Percentiles rank a stretch among this genome's conserved stretches.
Evolutionary conservation across 2,888 invertebrate species (phyloP).

Genomic region (Lasioglossum morio): DNA sequence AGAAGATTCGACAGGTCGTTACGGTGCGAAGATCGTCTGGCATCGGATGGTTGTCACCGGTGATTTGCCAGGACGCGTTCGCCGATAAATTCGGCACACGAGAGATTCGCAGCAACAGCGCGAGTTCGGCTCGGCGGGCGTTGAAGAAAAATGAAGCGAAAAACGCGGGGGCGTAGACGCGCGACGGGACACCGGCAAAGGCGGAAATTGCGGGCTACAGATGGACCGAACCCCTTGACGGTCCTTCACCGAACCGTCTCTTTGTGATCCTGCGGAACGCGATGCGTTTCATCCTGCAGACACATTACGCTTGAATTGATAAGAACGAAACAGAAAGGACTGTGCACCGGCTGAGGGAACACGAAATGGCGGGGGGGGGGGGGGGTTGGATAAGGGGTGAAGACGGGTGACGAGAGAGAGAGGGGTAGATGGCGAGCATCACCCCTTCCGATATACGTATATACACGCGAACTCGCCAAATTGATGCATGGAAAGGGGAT

Average conservation of each 20-base stretch:
- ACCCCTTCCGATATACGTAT: conserved; percentile 52
- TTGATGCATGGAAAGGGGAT: conserved; percentile 71
- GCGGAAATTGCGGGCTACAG: conserved; percentile 62
- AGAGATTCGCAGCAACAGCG: background rate
- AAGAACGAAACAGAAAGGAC: conserved; percentile 61
- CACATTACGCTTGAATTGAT: conserved; percentile 70
- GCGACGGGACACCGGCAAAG: conserved; percentile 38
- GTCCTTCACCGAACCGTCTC: conserved; percentile 56
- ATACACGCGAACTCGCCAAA: conserved; percentile 66
- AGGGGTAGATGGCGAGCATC: conserved; percentile 39
- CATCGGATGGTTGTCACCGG: conserved; percentile 17
- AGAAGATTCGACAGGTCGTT: background rate
- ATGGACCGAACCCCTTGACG: conserved; percentile 63
- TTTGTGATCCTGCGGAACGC: conserved; percentile 63
- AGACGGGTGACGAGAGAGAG: background rate
- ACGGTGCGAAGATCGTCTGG: conserved; percentile 4
- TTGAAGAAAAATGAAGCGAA: conserved; percentile 56
- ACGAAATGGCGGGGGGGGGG: conserved; percentile 19
- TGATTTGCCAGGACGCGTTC: conserved; percentile 6
- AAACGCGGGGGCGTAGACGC: background rate
- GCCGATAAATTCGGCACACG: conserved; percentile 28
- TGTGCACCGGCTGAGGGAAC: conserved; percentile 43
- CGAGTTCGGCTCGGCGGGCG: background rate
- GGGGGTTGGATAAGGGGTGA: background rate
- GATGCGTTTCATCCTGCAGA: conserved; percentile 67